A percentile compares a stretch with the other conserved stretches of the same genome.
These are phyloP conservation scores for Holocentrus rufus DNA, from an alignment of 2,797 vertebrate genomes.

Conservation along the genomic window DNA sequence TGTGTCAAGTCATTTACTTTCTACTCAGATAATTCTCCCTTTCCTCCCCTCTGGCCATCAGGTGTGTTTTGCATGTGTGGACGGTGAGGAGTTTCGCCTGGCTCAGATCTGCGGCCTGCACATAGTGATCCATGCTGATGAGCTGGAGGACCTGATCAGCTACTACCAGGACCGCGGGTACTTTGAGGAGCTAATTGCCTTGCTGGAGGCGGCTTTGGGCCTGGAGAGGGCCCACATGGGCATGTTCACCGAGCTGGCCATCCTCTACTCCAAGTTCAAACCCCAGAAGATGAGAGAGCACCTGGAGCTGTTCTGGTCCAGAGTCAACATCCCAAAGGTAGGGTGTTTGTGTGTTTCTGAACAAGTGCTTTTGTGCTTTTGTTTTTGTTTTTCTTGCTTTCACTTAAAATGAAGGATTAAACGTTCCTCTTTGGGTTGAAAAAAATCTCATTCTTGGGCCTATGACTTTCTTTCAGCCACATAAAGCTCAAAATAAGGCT, in stretches of 20 bases:
- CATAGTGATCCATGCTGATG: constrained; percentile 94
- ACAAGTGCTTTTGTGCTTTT: neutral
- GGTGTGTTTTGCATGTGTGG: constrained; percentile 95
- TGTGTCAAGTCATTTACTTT: neutral
- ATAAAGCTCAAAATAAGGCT: too few relatives aligned
- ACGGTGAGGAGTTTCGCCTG: constrained; percentile 91
- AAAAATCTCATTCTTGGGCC: too few relatives aligned
- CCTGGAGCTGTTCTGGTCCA: constrained; percentile 98
- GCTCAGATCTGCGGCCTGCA: constrained; percentile 95
- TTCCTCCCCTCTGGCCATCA: constrained; percentile 56
- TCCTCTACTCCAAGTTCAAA: constrained; percentile 99
- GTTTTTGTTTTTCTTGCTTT: too few relatives aligned
- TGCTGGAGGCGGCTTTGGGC: constrained; percentile 96
- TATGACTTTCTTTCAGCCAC: too few relatives aligned
- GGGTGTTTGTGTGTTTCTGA: constrained; percentile 4
- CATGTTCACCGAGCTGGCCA: constrained; percentile 99
- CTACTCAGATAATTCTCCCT: neutral
- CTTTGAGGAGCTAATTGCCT: constrained; percentile 97
- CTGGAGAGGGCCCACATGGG: constrained; percentile 99
- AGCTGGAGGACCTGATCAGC: constrained; percentile 93
- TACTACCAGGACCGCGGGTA: constrained; percentile 99
- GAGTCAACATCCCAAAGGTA: constrained; percentile 99
- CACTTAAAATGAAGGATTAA: too few relatives aligned
- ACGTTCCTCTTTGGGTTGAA: too few relatives aligned
- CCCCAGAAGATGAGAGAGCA: constrained; percentile 99